Conservation (phyloP, 2,888 invertebrate species). For the Conchocele bisecta region DNA sequence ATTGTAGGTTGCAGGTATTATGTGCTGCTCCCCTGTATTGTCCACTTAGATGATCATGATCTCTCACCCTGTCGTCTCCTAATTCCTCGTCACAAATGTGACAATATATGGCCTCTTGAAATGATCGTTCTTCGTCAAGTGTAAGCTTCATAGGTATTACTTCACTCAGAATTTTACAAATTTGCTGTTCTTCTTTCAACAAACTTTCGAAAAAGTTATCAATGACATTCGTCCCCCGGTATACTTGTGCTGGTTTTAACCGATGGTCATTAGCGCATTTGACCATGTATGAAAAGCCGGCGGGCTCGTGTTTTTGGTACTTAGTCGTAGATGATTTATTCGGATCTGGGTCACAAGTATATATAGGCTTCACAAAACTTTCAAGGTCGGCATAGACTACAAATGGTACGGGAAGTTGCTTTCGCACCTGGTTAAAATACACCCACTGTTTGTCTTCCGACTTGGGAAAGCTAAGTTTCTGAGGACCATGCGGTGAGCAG, state of each 20-base stretch:
- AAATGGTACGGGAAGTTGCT: slow-evolving; percentile 30
- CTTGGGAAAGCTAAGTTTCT: slow-evolving; percentile 38
- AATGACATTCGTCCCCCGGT: slow-evolving; percentile 20
- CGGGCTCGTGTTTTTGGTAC: slow-evolving; percentile 17
- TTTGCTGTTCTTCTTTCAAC: slow-evolving; percentile 15
- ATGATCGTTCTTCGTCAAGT: not conserved
- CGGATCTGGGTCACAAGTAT: slow-evolving; percentile 18
- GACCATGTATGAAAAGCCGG: slow-evolving; percentile 32
- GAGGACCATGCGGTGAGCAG: slow-evolving; percentile 37
- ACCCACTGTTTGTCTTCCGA: slow-evolving; percentile 30
- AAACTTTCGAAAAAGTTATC: slow-evolving; percentile 18
- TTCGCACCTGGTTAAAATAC: slow-evolving; percentile 20
- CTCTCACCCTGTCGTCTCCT: not conserved
- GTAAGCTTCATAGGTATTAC: slow-evolving; percentile 2
- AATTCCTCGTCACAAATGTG: slow-evolving; percentile 25
- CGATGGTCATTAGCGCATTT: slow-evolving; percentile 16
- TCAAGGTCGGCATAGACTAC: slow-evolving; percentile 26
- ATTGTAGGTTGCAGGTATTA: not conserved
- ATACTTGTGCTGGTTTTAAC: slow-evolving; percentile 29
- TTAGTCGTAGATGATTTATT: slow-evolving; percentile 21
- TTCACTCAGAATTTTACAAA: slow-evolving; percentile 14
- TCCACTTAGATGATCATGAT: slow-evolving; percentile 1
- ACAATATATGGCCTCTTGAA: slow-evolving; percentile 17
- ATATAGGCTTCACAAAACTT: slow-evolving; percentile 14
- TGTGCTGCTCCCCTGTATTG: slow-evolving; percentile 1